A percentile compares a stretch with the other conserved stretches of the same genome.
Evolutionary conservation across 2,888 invertebrate species (phyloP).

Genomic region (Cybosia mesomella): DNA sequence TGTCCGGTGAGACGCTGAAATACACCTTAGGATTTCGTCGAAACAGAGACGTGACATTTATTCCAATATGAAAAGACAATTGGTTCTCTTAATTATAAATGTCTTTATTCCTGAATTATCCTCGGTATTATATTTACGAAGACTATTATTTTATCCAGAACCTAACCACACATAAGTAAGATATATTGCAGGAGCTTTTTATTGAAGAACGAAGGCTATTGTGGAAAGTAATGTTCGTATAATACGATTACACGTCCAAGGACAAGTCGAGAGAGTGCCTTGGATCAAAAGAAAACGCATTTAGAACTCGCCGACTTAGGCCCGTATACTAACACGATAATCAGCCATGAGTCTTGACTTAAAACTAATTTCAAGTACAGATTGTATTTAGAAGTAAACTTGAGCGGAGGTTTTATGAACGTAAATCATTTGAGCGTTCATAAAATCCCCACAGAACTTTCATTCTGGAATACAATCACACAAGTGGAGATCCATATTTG

Average conservation of each 20-base stretch:
- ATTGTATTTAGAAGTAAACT: too few species aligned
- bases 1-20: background rate
- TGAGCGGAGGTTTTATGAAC: too few species aligned
- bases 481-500: too few species aligned
- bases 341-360: too few species aligned
- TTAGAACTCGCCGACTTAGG: background rate
- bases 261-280: conserved; percentile 2
- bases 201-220: conserved; percentile 19
- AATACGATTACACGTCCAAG: conserved; percentile 16
- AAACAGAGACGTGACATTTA: background rate
- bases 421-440: too few species aligned
- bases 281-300: conserved; percentile 19
- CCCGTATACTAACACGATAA: too few species aligned
- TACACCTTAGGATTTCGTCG: background rate
- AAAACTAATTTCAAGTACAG: too few species aligned
- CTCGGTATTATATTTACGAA: background rate
- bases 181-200: conserved; percentile 8
- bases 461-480: too few species aligned
- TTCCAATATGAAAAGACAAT: background rate
- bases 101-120: background rate
- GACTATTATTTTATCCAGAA: background rate
- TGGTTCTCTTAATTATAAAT: background rate
- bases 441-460: too few species aligned
- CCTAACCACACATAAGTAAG: background rate
- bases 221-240: conserved; percentile 20